Conservation (phyloP, 2,797 vertebrate genomes). For the Nyctalus aviator region DNA sequence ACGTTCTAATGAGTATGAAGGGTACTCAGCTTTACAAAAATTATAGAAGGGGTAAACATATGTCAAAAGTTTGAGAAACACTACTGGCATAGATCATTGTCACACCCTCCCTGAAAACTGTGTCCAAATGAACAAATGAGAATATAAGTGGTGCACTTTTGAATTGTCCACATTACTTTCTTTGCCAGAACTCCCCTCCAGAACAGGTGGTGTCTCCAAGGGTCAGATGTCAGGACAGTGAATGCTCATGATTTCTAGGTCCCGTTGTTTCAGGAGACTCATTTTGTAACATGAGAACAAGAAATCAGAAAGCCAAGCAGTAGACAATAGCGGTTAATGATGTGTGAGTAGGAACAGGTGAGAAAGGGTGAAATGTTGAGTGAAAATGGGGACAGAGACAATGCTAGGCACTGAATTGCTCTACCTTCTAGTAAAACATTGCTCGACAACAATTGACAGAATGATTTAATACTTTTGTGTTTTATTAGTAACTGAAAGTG, state of each 20-base stretch:
- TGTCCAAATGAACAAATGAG: neutral
- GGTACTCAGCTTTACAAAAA: no score
- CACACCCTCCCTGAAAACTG: no score
- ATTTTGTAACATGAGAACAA: neutral
- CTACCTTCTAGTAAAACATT: neutral
- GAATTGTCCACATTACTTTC: neutral
- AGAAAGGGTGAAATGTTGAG: neutral
- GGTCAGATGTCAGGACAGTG: neutral
- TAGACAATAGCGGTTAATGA: neutral
- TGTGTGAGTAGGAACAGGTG: neutral
- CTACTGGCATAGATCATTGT: no score
- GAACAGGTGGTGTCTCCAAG: neutral
- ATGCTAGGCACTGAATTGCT: neutral
- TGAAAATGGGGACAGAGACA: neutral
- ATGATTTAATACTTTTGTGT: neutral
- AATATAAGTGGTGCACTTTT: neutral
- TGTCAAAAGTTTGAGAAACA: no score
- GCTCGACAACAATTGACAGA: neutral
- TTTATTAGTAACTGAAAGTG: neutral
- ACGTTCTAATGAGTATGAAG: no score
- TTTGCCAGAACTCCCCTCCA: neutral
- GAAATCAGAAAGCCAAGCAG: neutral
- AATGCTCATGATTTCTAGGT: neutral
- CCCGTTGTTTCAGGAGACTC: accelerated
- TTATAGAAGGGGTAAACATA: no score